Evolutionary conservation across 2,888 invertebrate species (phyloP).

Genomic region (Fragum whitleyi): DNA sequence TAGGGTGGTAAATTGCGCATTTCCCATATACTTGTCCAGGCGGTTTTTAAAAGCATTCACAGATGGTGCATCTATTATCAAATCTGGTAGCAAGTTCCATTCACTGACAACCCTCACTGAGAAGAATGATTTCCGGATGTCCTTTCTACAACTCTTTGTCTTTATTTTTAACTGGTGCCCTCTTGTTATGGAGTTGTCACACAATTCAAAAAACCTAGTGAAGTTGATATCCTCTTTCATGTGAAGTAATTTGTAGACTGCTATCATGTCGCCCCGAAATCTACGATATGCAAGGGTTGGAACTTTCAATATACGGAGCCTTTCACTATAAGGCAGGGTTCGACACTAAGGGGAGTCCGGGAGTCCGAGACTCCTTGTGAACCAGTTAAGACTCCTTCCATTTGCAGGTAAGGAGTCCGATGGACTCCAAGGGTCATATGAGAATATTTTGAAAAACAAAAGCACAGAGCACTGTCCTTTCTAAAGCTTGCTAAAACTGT

Average conservation of each 20-base stretch:
- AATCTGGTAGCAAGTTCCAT: constrained; percentile 7
- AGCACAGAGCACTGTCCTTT: too few relatives aligned
- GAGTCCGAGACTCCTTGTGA: too few relatives aligned
- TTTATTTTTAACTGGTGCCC: not conserved
- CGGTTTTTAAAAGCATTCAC: constrained; percentile 14
- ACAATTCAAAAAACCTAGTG: not conserved
- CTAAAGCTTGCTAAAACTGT: too few relatives aligned
- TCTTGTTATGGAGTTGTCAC: not conserved
- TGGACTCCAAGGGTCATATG: too few relatives aligned
- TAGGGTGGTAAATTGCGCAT: not conserved
- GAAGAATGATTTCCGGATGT: not conserved
- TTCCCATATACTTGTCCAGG: constrained; percentile 3
- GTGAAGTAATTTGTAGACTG: not conserved
- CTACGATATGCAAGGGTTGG: constrained; percentile 26
- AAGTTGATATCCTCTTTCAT: constrained; percentile 2
- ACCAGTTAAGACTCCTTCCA: too few relatives aligned
- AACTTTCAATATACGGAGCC: constrained; percentile 21
- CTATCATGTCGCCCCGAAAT: constrained; percentile 29
- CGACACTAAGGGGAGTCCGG: too few relatives aligned
- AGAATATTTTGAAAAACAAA: too few relatives aligned
- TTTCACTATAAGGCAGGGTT: not conserved
- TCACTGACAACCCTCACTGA: not conserved
- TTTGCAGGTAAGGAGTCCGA: too few relatives aligned
- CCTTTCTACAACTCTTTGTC: not conserved
- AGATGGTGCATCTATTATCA: not conserved